Percentiles rank a stretch among this genome's conserved stretches.
These are phyloP conservation scores for Scytalopus superciliaris DNA, from an alignment of 2,113 vertebrate genomes.

Conservation along the genomic window DNA sequence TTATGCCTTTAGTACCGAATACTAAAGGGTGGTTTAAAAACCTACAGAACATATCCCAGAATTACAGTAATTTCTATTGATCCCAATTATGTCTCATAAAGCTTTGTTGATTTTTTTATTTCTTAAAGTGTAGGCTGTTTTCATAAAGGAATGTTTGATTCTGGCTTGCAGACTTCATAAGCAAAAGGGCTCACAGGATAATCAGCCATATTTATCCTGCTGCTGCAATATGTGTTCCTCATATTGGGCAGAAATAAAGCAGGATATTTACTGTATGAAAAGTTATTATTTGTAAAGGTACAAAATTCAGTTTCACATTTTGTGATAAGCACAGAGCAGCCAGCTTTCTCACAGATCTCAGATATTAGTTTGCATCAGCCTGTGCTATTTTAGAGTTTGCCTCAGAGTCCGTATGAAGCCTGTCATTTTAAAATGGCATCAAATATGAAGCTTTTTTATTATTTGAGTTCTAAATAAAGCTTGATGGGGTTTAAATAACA, in stretches of 20 bases:
- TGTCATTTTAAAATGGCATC: neutral
- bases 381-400: neutral
- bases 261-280: neutral
- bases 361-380: neutral
- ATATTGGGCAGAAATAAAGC: neutral
- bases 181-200: neutral
- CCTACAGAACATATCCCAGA: neutral
- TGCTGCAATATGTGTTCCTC: neutral
- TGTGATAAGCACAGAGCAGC: neutral
- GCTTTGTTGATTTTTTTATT: neutral
- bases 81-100: constrained; percentile 19
- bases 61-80: constrained; percentile 37
- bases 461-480: neutral
- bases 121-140: neutral
- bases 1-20: constrained; percentile 16
- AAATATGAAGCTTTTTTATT: neutral
- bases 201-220: neutral
- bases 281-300: neutral
- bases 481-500: neutral
- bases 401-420: neutral
- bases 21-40: constrained; percentile 19
- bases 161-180: neutral
- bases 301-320: neutral
- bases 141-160: neutral
- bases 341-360: neutral